Conservation (phyloP, 2,888 invertebrate genomes). For the Lasioglossum villosulum region DNA sequence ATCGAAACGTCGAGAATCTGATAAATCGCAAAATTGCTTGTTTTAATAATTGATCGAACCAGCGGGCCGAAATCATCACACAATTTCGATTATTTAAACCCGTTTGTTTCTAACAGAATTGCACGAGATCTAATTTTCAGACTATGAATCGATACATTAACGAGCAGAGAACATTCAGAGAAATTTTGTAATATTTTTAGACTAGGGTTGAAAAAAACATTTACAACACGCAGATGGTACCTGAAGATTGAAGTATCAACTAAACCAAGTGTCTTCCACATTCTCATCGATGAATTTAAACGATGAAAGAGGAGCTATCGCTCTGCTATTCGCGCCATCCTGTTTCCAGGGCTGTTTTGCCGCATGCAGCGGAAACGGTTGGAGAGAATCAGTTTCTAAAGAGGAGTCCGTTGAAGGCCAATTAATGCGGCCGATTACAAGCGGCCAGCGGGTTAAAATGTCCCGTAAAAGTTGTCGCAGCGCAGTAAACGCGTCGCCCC, state of each 20-base stretch:
- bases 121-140: no score
- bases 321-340: neutral
- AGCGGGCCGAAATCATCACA: no score
- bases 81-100: no score
- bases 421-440: conserved; percentile 36
- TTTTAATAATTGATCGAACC: no score
- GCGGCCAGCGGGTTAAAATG: conserved; percentile 24
- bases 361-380: neutral
- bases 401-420: neutral
- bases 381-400: neutral
- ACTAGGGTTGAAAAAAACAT: neutral
- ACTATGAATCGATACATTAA: no score
- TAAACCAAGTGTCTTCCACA: neutral
- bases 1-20: no score
- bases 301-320: neutral
- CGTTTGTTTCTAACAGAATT: no score
- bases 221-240: neutral
- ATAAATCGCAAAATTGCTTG: no score
- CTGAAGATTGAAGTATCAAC: neutral
- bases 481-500: conserved; percentile 26
- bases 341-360: neutral
- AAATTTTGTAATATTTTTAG: no score
- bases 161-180: no score
- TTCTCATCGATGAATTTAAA: neutral
- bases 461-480: conserved; percentile 44